A percentile compares a stretch with the other conserved stretches of the same genome.
Conservation (phyloP, 2,797 vertebrate genomes). For the Semotilus atromaculatus region DNA sequence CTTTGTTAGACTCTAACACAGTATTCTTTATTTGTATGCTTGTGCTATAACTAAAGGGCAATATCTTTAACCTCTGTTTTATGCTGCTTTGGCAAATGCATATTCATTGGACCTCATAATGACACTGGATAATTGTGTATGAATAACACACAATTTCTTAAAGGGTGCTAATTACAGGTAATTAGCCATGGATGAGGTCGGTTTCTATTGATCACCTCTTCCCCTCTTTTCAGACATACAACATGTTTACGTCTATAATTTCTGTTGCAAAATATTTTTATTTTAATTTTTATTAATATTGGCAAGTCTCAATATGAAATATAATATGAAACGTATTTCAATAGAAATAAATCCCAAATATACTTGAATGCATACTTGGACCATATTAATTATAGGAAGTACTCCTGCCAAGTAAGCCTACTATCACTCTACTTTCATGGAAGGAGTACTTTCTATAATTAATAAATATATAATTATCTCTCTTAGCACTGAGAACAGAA, state of each 20-base stretch:
- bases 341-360: neutral
- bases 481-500: neutral
- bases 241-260: neutral
- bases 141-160: conserved; percentile 38
- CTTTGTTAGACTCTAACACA: conserved; percentile 45
- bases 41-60: conserved; percentile 42
- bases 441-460: too few species aligned
- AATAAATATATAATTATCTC: neutral
- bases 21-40: conserved; percentile 29
- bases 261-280: neutral
- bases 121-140: conserved; percentile 15
- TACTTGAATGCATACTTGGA: neutral
- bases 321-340: neutral
- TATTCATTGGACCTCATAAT: conserved; percentile 42
- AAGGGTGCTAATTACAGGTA: conserved; percentile 42
- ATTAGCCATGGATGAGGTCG: conserved; percentile 31
- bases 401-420: neutral
- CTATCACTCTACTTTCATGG: too few species aligned
- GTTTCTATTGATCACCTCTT: conserved; percentile 27
- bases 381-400: neutral
- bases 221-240: neutral
- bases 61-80: conserved; percentile 42
- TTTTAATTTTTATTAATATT: neutral
- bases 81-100: conserved; percentile 38
- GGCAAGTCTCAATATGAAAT: neutral